Evolutionary conservation across 2,888 invertebrate species (phyloP), one percentile per base, ranked within the genome.

Genomic region (Dugesia japonica): DNA sequence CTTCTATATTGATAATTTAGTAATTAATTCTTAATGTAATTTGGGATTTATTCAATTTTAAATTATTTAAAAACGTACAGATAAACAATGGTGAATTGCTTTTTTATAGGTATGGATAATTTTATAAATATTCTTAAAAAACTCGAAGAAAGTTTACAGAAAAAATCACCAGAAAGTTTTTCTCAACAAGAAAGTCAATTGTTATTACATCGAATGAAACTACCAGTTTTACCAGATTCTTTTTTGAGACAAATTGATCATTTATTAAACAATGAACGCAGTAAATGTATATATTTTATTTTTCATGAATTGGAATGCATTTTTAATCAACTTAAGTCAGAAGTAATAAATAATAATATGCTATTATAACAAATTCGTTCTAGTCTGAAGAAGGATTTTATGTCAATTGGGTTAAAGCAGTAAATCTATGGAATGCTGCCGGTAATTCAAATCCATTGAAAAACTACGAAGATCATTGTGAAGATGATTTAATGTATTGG

Each of bases 301-400:
- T n/a, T 56, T 56, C 56, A 56, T n/a, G 56, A 56, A 23, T 56
- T 56, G 23, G 56, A 56, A n/a, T 20, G 23, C 23, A 23, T 56
- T 23, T 56, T 20, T 23, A 56, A 56, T 56, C 56, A 56, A 56
- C 56, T 56, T 7, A 56, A 56, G 17, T 56, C n/a, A 56, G 9
- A 56, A 56, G 56, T 80, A 31, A 76, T 71, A n/a, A 56, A 56
- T 31, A 31, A 31, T 31, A 31, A 31, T 7, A 31, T 31, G 13
- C 13, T 31, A 13, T 7, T 31, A 7, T 13, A 31, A 31, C 4
- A 4, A 56, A 9, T 56, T 56, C 56, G 4, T n/a, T 9, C 17
- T 23, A 56, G 56, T 56, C 56, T 4, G 20, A 56, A 20, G 56
- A 56, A 4, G 4, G 56, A 9, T 23, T 56, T 7, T 56, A 56